Evolutionary conservation across 92 coral and sea anemone genomes (phyloP).

Genomic region (Zoanthus gigantus): DNA sequence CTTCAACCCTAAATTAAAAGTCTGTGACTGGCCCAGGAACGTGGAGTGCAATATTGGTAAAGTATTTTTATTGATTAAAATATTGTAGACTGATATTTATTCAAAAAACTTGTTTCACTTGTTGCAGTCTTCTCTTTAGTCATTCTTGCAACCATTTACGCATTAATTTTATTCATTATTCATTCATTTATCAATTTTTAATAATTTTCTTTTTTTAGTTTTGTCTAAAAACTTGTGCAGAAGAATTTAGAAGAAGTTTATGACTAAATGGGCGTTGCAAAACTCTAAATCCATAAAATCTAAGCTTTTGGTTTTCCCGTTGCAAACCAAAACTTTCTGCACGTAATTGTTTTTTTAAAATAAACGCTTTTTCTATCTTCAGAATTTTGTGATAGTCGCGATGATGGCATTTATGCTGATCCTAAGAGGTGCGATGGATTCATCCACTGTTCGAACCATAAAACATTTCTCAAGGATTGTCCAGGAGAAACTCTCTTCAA

Average conservation of each 20-base stretch:
- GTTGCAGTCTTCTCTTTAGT: too few relatives aligned
- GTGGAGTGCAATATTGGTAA: slow-evolving; percentile 65
- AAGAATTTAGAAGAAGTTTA: too few relatives aligned
- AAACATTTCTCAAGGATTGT: slow-evolving; percentile 56
- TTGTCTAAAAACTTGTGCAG: too few relatives aligned
- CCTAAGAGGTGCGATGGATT: slow-evolving; percentile 67
- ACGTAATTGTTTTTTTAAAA: not conserved
- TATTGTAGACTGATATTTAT: not conserved
- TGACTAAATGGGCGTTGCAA: too few relatives aligned
- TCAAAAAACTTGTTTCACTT: too few relatives aligned
- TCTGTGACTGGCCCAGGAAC: slow-evolving; percentile 69
- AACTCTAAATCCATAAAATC: too few relatives aligned
- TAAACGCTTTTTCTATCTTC: not conserved
- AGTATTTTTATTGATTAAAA: not conserved
- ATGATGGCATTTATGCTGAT: slow-evolving; percentile 65
- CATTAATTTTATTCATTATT: too few relatives aligned
- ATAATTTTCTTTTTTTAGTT: too few relatives aligned
- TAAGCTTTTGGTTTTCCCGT: not conserved
- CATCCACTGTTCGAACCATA: slow-evolving; percentile 61
- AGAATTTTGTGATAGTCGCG: slow-evolving; percentile 60
- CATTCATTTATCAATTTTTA: too few relatives aligned
- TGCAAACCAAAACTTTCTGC: too few relatives aligned
- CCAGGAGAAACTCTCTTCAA: slow-evolving; percentile 62
- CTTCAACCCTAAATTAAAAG: slow-evolving; percentile 59
- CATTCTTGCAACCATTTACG: too few relatives aligned